Base-by-base conservation (phyloP, 2,888 invertebrate species). In the Oscheius onirici region DNA sequence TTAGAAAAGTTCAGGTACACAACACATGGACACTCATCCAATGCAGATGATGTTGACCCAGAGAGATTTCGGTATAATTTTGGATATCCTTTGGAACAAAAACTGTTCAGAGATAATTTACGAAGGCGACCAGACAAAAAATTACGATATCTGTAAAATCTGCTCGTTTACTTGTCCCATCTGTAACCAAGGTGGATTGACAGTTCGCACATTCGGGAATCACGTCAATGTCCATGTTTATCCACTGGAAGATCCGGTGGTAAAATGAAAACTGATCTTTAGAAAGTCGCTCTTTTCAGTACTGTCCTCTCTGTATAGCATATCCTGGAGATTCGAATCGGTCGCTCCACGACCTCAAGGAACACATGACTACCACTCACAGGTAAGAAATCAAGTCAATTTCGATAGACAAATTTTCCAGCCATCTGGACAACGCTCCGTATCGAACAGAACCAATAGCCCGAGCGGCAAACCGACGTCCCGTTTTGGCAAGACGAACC, bases 41-140 rank as follows among this genome's bases (percentile, higher is more conserved):
- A 95, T 99, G 94, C 97, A 99, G 91, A 97, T 97, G 90, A 96
- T 97, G 87, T 92, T 97, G 88, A 96, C 97, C 84, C 92, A 95
- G 90, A 92, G 94, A 89, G 97, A 97, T 91, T 95, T 94, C 91
- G 96, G 94, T 94, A 90, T 91, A 52, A 51, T 17, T 10, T 49
- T 46, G 17, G 17, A 22, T 49, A 15, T 49, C n/a, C n/a, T 22
- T 55, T 11, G 22, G 44, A 41, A 13, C n/a, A n/a, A 44, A 8
- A 68, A 41, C 24, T 17, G 54, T 91, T 46, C 89, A 94, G 95
- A 96, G 90, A 90, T 95, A 82, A 95, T 94, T 90, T 97, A 95
- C 91, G 95, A 95, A 76, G 96, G 96, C 76, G 97, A 97, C 90
- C 92, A 94, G 87, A 91, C 94, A 69, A 87, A 88, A 84, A 91